These are phyloP conservation scores for Odobenus rosmarus DNA, from an alignment of 2,113 vertebrate genomes.

Conservation along the genomic window DNA sequence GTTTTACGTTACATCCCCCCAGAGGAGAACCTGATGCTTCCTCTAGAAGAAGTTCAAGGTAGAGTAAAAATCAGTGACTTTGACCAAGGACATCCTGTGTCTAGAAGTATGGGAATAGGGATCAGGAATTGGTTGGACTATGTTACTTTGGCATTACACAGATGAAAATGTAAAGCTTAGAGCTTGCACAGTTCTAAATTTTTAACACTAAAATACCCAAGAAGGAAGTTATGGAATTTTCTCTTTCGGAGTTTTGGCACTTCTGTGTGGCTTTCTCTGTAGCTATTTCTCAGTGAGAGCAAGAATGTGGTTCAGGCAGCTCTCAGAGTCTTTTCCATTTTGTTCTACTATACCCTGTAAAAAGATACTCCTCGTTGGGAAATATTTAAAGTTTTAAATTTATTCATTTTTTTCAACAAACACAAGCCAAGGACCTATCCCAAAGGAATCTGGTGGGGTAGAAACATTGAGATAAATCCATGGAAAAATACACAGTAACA, in stretches of 20 bases:
- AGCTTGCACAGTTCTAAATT: background rate
- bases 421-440: background rate
- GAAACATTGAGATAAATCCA: background rate
- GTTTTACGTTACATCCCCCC: conserved; percentile 94
- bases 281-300: background rate
- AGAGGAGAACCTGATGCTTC: conserved; percentile 91
- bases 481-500: background rate
- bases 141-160: background rate
- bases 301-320: background rate
- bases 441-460: background rate
- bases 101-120: background rate
- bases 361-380: background rate
- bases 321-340: conserved; percentile 7
- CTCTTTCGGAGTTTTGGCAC: background rate
- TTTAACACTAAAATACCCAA: background rate
- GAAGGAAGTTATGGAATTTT: background rate
- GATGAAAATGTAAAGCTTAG: background rate
- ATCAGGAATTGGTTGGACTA: background rate
- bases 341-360: background rate
- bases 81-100: background rate
- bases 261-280: background rate
- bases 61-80: conserved; percentile 60
- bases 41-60: conserved; percentile 93
- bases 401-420: conserved; percentile 16
- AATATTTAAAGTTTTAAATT: background rate